Percentiles rank a stretch among this genome's conserved stretches.
These are phyloP conservation scores for Pelmatolapia mariae DNA, from an alignment of 2,113 vertebrate species.

Conservation along the genomic window DNA sequence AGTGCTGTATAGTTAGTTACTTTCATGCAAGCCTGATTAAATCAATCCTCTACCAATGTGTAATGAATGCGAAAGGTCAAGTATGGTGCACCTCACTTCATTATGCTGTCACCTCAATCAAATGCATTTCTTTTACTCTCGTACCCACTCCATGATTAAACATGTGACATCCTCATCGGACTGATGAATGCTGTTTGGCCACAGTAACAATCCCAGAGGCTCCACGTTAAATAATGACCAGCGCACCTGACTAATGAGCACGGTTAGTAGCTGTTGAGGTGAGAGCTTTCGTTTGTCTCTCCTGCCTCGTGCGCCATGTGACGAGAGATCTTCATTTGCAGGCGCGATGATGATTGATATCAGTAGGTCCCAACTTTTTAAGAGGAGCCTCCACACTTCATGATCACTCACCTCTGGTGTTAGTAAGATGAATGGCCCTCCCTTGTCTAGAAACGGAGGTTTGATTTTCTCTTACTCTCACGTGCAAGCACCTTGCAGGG, in stretches of 20 bases:
- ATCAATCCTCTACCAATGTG: constrained; percentile 1
- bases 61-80: constrained; percentile 31
- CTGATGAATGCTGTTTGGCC: constrained; percentile 41
- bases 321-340: constrained; percentile 44
- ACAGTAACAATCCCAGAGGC: not conserved
- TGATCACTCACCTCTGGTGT: constrained; percentile 46
- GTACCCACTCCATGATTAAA: constrained; percentile 4
- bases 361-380: constrained; percentile 20
- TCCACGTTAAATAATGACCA: constrained; percentile 34
- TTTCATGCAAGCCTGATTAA: not conserved
- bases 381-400: constrained; percentile 29
- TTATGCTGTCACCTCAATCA: constrained; percentile 32
- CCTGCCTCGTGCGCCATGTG: not conserved
- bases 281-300: not conserved
- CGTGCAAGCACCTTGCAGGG: not conserved
- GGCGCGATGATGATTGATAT: constrained; percentile 57
- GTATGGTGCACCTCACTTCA: constrained; percentile 13
- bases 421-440: constrained; percentile 53
- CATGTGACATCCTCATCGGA: constrained; percentile 1
- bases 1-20: not conserved
- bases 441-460: constrained; percentile 12
- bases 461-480: constrained; percentile 38
- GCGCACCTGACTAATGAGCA: constrained; percentile 36
- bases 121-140: constrained; percentile 17
- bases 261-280: not conserved